Conservation (phyloP, 2,797 vertebrate species). For the Paratrypauchen microcephalus region DNA sequence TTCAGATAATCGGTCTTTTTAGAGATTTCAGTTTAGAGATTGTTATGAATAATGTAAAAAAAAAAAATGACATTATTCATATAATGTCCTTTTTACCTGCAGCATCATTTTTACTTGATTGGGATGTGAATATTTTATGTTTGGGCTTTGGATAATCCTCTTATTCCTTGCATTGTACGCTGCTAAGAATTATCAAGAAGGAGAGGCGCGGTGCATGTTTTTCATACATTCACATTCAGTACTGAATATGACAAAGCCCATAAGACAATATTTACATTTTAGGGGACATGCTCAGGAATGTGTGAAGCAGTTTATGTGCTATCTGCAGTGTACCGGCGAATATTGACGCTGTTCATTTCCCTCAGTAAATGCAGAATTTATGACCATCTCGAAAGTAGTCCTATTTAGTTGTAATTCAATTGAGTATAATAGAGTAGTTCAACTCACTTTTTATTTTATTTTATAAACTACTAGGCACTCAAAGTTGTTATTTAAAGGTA, state of each 20-base stretch:
- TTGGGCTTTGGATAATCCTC: conserved; percentile 1
- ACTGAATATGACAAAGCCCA: not conserved
- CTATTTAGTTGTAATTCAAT: no score
- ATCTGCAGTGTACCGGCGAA: not conserved
- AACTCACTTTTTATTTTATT: no score
- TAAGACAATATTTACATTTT: conserved; percentile 1
- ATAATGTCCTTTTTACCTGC: conserved; percentile 6
- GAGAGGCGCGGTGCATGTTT: not conserved
- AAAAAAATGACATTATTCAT: no score
- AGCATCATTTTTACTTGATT: not conserved
- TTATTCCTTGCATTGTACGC: not conserved
- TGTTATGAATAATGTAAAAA: not conserved
- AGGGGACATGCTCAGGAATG: not conserved
- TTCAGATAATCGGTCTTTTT: not conserved
- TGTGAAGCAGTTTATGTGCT: not conserved
- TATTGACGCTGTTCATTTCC: not conserved
- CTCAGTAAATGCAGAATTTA: not conserved
- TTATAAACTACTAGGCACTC: no score
- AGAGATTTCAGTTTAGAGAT: not conserved
- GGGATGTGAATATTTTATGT: not conserved
- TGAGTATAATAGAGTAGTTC: no score
- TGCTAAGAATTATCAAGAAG: not conserved
- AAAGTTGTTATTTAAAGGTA: no score
- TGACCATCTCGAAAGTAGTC: no score
- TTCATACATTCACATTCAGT: not conserved